Evolutionary conservation across 2,888 invertebrate genomes (phyloP).

Genomic region (Andrena dorsata): DNA sequence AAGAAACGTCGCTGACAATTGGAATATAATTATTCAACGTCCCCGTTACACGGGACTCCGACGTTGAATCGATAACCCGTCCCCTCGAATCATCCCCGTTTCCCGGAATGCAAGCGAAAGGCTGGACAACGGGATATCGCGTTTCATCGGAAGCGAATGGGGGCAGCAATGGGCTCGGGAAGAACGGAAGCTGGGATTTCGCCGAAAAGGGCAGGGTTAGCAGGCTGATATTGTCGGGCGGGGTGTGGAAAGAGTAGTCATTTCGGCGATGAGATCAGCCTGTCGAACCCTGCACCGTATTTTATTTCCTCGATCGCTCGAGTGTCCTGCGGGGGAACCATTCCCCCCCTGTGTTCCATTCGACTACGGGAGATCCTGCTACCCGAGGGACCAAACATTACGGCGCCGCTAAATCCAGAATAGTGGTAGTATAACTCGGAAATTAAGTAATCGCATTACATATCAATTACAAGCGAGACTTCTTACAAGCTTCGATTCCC

Average conservation of each 20-base stretch:
- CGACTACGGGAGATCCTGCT: not conserved
- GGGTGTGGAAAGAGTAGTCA: constrained; percentile 83
- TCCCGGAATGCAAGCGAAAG: not conserved
- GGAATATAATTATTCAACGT: not conserved
- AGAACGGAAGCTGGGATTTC: constrained; percentile 51
- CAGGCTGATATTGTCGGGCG: constrained; percentile 85
- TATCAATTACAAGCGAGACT: not conserved
- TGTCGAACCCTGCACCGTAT: constrained; percentile 84
- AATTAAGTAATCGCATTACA: too few species aligned
- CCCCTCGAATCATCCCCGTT: not conserved
- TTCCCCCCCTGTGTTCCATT: constrained; percentile 18
- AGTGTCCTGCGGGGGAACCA: constrained; percentile 49
- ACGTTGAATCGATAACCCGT: not conserved
- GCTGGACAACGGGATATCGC: constrained; percentile 15
- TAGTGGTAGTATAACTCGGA: not conserved
- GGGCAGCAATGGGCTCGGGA: constrained; percentile 13
- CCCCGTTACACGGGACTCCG: too few species aligned
- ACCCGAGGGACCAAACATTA: constrained; percentile 1
- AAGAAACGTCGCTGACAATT: too few species aligned
- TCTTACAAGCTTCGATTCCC: too few species aligned
- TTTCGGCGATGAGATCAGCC: constrained; percentile 85
- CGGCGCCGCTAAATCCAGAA: not conserved
- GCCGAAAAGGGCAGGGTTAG: constrained; percentile 82
- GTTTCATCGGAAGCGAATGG: constrained; percentile 22
- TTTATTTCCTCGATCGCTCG: constrained; percentile 67